These are phyloP conservation scores for Labeo catla DNA, from an alignment of 2,113 vertebrate species.

Conservation along the genomic window DNA sequence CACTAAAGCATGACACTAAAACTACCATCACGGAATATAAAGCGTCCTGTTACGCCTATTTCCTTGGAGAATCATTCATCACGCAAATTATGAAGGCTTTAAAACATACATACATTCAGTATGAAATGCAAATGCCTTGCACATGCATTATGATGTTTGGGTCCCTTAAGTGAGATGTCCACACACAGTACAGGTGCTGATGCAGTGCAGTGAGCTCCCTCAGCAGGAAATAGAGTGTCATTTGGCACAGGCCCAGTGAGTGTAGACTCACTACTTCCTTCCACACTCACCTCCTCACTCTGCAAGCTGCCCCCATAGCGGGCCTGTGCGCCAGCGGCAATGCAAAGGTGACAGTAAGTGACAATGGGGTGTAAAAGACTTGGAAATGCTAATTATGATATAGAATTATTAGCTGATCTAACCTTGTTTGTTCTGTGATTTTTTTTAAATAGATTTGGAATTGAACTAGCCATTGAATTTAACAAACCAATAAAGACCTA, in stretches of 20 bases:
- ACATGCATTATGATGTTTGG: neutral
- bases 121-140: neutral
- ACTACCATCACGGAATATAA: neutral
- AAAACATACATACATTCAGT: neutral
- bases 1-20: neutral
- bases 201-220: conserved; percentile 27
- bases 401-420: neutral
- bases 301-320: conserved; percentile 76
- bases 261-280: conserved; percentile 46
- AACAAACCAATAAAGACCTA: too few relatives aligned
- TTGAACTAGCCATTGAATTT: neutral
- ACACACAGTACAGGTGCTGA: conserved; percentile 25
- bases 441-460: neutral
- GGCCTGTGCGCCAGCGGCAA: conserved; percentile 72
- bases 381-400: neutral
- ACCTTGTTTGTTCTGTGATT: neutral
- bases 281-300: conserved; percentile 79
- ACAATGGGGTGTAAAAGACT: conserved; percentile 62
- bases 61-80: conserved; percentile 17
- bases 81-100: conserved; percentile 33
- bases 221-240: conserved; percentile 40
- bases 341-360: conserved; percentile 77
- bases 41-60: neutral
- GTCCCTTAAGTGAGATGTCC: neutral
- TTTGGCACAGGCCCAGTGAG: conserved; percentile 43